A percentile compares a stretch with the other conserved stretches of the same genome.
Evolutionary conservation across 2,113 vertebrate genomes (phyloP).

Genomic region (Saguinus midas): DNA sequence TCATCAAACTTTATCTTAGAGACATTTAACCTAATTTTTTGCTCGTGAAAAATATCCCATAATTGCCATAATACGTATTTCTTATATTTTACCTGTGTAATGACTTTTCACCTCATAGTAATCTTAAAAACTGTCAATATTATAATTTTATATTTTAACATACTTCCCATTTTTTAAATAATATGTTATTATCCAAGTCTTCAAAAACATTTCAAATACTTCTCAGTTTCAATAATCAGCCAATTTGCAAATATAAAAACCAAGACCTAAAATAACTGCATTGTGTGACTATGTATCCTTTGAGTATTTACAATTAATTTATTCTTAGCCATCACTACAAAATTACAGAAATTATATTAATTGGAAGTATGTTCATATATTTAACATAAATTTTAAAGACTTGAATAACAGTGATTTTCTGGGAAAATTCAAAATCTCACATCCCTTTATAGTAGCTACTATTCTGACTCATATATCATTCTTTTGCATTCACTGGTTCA

Average conservation of each 20-base stretch:
- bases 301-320: background rate
- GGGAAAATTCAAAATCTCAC: background rate
- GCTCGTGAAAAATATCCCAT: background rate
- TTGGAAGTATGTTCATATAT: background rate
- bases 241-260: conserved; percentile 31
- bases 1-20: background rate
- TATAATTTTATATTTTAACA: background rate
- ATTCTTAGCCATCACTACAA: background rate
- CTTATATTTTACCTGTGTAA: background rate
- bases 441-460: background rate
- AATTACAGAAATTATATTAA: background rate
- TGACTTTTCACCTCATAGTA: background rate
- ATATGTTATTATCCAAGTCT: background rate
- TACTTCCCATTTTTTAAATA: conserved; percentile 11
- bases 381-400: background rate
- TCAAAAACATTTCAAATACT: background rate
- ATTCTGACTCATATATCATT: background rate
- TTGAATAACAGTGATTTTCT: background rate
- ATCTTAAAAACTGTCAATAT: background rate
- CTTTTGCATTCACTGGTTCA: background rate
- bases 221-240: background rate
- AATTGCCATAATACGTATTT: background rate
- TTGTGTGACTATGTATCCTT: background rate
- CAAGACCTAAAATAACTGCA: background rate
- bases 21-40: background rate